Evolutionary conservation across 2,113 vertebrate species (phyloP).

Genomic region (Callospermophilus lateralis): DNA sequence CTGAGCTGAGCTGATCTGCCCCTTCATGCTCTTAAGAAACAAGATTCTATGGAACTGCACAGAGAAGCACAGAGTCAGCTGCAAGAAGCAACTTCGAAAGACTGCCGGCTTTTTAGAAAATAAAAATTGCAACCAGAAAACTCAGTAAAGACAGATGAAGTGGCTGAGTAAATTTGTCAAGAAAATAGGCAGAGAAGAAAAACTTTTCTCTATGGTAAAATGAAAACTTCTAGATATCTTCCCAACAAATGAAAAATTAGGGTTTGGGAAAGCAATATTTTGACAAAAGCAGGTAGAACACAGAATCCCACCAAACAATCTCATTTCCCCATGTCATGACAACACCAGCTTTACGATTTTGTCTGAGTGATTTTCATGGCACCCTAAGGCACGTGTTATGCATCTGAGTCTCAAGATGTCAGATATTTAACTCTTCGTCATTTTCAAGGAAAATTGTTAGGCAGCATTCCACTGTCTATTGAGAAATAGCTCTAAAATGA

Average conservation of each 20-base stretch:
- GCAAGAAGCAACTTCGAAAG: constrained; percentile 39
- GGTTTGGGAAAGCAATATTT: constrained; percentile 43
- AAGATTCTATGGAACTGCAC: not conserved
- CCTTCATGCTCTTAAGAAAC: constrained; percentile 52
- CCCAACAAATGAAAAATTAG: constrained; percentile 36
- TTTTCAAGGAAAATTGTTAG: constrained; percentile 44
- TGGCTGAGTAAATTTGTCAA: constrained; percentile 9
- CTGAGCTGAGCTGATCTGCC: constrained; percentile 55
- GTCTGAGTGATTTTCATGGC: not conserved
- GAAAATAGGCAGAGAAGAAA: constrained; percentile 52
- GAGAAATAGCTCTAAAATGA: not conserved
- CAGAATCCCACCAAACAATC: constrained; percentile 30
- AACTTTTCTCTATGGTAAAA: constrained; percentile 37
- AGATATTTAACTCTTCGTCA: not conserved
- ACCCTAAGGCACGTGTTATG: not conserved
- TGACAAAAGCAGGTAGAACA: constrained; percentile 57
- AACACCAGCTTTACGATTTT: not conserved
- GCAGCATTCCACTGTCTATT: not conserved
- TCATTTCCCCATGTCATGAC: not conserved
- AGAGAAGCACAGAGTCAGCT: constrained; percentile 35
- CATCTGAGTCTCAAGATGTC: not conserved
- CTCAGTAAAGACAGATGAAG: constrained; percentile 45
- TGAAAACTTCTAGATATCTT: constrained; percentile 36
- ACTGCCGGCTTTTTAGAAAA: constrained; percentile 62
- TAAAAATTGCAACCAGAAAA: constrained; percentile 38